Base-by-base conservation (phyloP, 2,888 invertebrate genomes). In the Sesamia inferens region DNA sequence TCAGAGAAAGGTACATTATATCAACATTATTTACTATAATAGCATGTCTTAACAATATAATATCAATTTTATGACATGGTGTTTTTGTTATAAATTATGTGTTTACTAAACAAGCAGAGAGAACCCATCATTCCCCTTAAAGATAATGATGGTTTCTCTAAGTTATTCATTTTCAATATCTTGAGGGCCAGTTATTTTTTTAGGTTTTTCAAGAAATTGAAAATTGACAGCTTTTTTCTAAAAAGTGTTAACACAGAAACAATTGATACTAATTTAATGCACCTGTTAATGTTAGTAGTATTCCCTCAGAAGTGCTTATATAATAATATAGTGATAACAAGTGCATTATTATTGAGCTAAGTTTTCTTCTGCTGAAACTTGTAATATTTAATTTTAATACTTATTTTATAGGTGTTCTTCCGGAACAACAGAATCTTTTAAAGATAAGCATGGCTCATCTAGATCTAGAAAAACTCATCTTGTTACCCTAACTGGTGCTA, bases 1-100 rank as follows among this genome's bases (percentile, higher is more conserved):
- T 81, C 84, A 96, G 97, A 88, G 97, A 97, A 89, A 97, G 97
- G 97, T 97, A 93, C 54, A n/a, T 8, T 31, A n/a, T 31, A 39
- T 16, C 5, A 44, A 39, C 8, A 14, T 31, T 62, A 24, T 61
- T 39, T 61, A 54, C 24, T 57, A 48, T 19, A 47, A 2, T 5
- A 68, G 59, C 76, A 54, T 76, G 55, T 55, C 19, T 39, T 47
- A 59, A 8, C 19, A 75, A 62, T 48, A 14, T 66, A 72, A n/a
- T 31, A 66, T n/a, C 1, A 16, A 24, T 42, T 39, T 24, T 39
- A 48, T n/a, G 24, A 13, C 4, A 22, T 68, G 6, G 10, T 48
- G 5, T 57, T 22, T 16, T 48, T 1, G 0, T 5, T 24, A 22
- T 2, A 22, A 19, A 2, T 19, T 69, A 5, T 42, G 6, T 42